Evolutionary conservation across 2,797 vertebrate genomes (phyloP).

Genomic region (Poecilia picta): DNA sequence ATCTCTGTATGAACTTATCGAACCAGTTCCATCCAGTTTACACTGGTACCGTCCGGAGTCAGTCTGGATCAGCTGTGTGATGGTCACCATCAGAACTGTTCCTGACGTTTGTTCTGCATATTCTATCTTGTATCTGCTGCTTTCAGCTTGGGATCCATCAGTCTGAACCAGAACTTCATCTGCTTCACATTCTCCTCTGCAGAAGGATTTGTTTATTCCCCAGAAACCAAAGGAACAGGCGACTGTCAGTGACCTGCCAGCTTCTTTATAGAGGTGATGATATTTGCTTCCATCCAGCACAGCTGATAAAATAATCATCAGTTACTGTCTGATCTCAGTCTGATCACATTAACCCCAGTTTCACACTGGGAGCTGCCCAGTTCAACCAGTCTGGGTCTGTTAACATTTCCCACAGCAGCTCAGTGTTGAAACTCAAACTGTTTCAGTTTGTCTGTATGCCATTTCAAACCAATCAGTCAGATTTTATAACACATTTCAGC

Average conservation of each 20-base stretch:
- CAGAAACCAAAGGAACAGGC: not conserved
- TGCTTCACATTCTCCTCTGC: fast-evolving
- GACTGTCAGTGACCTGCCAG: conserved; percentile 14
- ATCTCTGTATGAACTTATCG: fast-evolving
- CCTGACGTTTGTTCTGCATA: fast-evolving
- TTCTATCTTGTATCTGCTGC: conserved; percentile 1
- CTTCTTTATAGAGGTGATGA: not conserved
- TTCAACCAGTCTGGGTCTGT: too few relatives aligned
- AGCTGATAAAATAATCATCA: conserved; percentile 6
- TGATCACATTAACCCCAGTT: not conserved
- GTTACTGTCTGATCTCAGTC: not conserved
- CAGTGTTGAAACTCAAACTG: too few relatives aligned
- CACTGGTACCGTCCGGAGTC: conserved; percentile 3
- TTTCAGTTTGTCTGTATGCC: too few relatives aligned
- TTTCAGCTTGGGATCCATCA: not conserved
- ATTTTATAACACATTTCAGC: too few relatives aligned
- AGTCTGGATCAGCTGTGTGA: conserved; percentile 6
- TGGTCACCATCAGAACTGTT: not conserved
- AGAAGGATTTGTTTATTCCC: too few relatives aligned
- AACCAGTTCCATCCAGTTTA: not conserved
- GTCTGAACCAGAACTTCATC: not conserved
- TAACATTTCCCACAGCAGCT: too few relatives aligned
- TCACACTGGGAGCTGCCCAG: too few relatives aligned
- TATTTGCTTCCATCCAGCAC: conserved; percentile 2
- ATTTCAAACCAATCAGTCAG: too few relatives aligned